Base-by-base conservation (phyloP, 2,113 vertebrate genomes). In the Centropus unirufus region DNA sequence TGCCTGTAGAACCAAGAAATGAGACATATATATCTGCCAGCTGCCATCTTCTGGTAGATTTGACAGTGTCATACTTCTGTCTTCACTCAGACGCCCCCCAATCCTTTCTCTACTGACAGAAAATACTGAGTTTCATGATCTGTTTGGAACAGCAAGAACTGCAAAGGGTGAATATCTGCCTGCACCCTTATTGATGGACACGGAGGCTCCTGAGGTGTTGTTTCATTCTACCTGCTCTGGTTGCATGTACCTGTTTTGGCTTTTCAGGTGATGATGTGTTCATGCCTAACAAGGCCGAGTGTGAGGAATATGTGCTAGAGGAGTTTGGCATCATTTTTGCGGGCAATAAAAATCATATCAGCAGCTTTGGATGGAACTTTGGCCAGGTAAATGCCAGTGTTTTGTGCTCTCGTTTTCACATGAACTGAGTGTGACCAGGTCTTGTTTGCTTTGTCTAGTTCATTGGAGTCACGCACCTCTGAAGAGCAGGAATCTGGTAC, bases 261-360 rank as follows among this genome's bases (percentile, higher is more conserved):
- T 91, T 94, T 96, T 64, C 79, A 99, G 99, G 63, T 22, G 99
- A 99, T 95, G 89, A 55, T 5, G 99, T 99, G 81, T 99, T 97
- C 94, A 74, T 99, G 97, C 12, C 86, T 5, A 95, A 92, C 8
- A 86, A 97, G 0, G 87, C 91, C 3, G 96, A 99, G 73, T 97
- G 97, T 54, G 57, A 97, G 72, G 99, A 99, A 46, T 99, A 99
- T 6, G 98, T 99, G 58, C 96, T 98, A 80, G 98, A 98, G 74
- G 98, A 99, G 75, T 92, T 97, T 4, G 99, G 99, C 13, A 36
- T 98, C 12, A 96, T 99, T 89, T 99, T 96, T 80, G 94, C 27
- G 6, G 99, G 99, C 74, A 98, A 91, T 14, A 15, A 20, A 8
- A 77, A 96, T 44, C 97, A 68, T 61, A 98, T 99, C 86, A 7